Percentiles rank a stretch among this genome's conserved stretches.
Conservation (phyloP, 2,888 invertebrate species). For the Sesamia inferens region DNA sequence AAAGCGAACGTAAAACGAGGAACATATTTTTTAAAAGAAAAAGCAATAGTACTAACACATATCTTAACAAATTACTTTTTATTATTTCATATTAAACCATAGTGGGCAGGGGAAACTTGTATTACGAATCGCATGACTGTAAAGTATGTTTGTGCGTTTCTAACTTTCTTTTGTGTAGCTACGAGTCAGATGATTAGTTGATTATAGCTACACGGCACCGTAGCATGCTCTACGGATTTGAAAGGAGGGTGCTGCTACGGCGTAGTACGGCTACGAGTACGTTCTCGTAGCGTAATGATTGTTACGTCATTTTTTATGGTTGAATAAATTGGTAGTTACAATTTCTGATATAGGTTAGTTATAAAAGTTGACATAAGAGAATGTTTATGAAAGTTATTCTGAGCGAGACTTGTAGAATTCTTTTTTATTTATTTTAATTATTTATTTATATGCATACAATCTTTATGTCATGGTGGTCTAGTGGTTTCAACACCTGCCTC, state of each 20-base stretch:
- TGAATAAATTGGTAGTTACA: conserved; percentile 11
- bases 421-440: conserved; percentile 13
- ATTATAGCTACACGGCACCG: conserved; percentile 68
- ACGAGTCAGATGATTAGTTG: conserved; percentile 60
- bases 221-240: conserved; percentile 62
- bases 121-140: conserved; percentile 49
- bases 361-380: conserved; percentile 1
- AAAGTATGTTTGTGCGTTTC: conserved; percentile 54
- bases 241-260: conserved; percentile 58
- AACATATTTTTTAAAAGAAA: background rate
- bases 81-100: conserved; percentile 23
- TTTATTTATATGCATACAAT: too few species aligned
- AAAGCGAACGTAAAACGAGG: conserved; percentile 11
- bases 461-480: too few species aligned
- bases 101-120: conserved; percentile 41
- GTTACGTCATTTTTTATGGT: conserved; percentile 35
- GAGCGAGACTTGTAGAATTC: background rate
- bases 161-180: conserved; percentile 57
- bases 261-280: conserved; percentile 52
- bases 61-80: conserved; percentile 17
- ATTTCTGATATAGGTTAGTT: background rate
- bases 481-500: too few species aligned
- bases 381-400: background rate
- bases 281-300: conserved; percentile 33
- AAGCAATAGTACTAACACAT: conserved; percentile 2